These are phyloP conservation scores for Macropodus opercularis DNA, from an alignment of 2,797 vertebrate genomes.

Conservation along the genomic window DNA sequence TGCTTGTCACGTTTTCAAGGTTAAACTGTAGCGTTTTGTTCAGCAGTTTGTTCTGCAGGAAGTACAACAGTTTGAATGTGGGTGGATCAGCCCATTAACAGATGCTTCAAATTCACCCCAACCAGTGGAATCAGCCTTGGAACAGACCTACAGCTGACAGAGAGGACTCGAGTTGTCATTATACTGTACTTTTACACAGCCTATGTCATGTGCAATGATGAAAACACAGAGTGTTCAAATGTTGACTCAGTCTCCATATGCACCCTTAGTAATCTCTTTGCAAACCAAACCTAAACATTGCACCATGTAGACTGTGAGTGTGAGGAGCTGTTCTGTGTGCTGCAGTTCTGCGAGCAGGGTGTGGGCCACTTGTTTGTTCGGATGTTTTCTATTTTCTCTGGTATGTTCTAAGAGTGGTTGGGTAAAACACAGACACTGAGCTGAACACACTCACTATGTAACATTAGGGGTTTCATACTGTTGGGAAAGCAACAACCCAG, in stretches of 20 bases:
- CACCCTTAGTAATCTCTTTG: not conserved
- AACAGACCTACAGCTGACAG: constrained; percentile 9
- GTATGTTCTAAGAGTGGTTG: constrained; percentile 69
- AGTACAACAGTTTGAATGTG: constrained; percentile 26
- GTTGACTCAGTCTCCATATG: not conserved
- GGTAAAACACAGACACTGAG: constrained; percentile 34
- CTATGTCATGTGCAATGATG: not conserved
- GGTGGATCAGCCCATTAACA: constrained; percentile 47
- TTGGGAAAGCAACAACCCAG: not conserved
- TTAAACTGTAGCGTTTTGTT: constrained; percentile 11
- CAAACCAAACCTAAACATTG: not conserved
- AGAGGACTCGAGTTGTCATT: constrained; percentile 8
- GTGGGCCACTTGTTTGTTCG: constrained; percentile 60
- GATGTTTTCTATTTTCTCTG: constrained; percentile 77
- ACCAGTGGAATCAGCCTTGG: constrained; percentile 17
- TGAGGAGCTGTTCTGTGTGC: constrained; percentile 24
- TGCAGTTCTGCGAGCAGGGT: constrained; percentile 57
- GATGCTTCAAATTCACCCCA: constrained; percentile 39
- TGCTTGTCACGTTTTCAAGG: constrained; percentile 35
- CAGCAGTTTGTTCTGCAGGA: constrained; percentile 19
- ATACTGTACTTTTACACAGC: not conserved
- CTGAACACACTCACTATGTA: constrained; percentile 23
- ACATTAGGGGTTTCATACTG: constrained; percentile 9
- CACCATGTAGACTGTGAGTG: not conserved
- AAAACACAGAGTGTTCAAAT: not conserved